phyloP scores from a whole-genome alignment of 2,797 vertebrate species.

The Dendrocincla fuliginosa region DNA sequence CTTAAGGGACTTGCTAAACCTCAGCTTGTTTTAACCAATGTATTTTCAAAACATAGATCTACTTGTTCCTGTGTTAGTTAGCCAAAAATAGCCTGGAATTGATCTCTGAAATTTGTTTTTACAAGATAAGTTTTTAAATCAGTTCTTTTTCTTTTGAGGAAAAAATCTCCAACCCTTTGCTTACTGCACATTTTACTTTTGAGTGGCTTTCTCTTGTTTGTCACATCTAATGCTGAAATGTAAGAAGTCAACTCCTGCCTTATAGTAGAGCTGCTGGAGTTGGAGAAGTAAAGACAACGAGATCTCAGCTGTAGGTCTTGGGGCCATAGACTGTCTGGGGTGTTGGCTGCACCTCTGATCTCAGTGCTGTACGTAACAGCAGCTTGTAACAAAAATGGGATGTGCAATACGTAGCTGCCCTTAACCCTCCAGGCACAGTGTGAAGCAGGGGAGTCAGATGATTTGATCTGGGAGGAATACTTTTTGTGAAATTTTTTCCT shows the following conservation, averaged over 20 bases:
- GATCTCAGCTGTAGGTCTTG: not conserved
- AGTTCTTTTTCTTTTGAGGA: not conserved
- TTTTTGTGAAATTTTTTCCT: not conserved
- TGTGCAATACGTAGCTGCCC: not conserved
- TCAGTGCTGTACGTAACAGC: not conserved
- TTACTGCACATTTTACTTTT: not conserved
- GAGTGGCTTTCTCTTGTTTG: not conserved
- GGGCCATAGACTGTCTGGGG: not conserved
- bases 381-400: not conserved
- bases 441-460: not conserved
- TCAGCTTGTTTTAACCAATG: not conserved
- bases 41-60: not conserved
- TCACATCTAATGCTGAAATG: not conserved
- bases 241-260: not conserved
- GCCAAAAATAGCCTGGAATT: not conserved
- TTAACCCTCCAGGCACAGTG: not conserved
- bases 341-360: not conserved
- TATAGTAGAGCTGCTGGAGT: rapidly evolving
- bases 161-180: not conserved
- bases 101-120: not conserved
- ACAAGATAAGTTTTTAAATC: not conserved
- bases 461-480: not conserved
- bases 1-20: not conserved
- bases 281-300: not conserved
- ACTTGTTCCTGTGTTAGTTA: not conserved